A percentile compares a stretch with the other conserved stretches of the same genome.
phyloP scores from a whole-genome alignment of 1,140 invertebrate genomes.

The Myzus persicae region DNA sequence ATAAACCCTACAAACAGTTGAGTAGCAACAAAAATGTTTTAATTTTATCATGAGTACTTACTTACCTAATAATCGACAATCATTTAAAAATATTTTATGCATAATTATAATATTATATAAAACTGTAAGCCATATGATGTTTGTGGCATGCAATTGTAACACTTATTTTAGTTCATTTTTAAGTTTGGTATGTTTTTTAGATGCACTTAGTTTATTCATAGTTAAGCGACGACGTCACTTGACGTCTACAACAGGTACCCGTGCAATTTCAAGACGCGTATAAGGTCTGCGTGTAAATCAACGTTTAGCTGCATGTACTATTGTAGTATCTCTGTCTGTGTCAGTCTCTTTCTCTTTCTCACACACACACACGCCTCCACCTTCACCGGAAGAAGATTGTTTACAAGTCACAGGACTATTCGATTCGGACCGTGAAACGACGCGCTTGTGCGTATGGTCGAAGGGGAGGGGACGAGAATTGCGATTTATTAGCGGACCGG shows the following conservation, averaged over 20 bases:
- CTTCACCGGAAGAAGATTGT: neutral
- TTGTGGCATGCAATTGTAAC: too few species aligned
- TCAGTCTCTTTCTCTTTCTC: too few species aligned
- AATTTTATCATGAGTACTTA: too few species aligned
- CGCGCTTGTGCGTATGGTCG: too few species aligned
- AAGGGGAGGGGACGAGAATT: neutral
- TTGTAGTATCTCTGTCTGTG: neutral
- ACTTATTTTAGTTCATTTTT: too few species aligned
- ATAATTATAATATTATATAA: too few species aligned
- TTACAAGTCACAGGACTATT: neutral
- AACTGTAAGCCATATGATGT: too few species aligned
- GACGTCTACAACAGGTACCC: neutral
- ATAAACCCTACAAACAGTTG: too few species aligned
- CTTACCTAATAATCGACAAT: too few species aligned
- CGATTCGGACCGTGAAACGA: neutral
- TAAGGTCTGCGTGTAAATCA: neutral
- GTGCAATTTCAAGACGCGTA: neutral
- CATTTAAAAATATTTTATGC: too few species aligned
- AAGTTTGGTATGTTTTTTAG: neutral
- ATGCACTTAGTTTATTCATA: neutral
- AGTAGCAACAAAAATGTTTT: too few species aligned
- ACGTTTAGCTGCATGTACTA: neutral
- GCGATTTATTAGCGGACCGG: conserved; percentile 13
- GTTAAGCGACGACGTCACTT: neutral
- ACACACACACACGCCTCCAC: neutral